phyloP scores from a whole-genome alignment of 2,113 vertebrate genomes.

The Gavia stellata region DNA sequence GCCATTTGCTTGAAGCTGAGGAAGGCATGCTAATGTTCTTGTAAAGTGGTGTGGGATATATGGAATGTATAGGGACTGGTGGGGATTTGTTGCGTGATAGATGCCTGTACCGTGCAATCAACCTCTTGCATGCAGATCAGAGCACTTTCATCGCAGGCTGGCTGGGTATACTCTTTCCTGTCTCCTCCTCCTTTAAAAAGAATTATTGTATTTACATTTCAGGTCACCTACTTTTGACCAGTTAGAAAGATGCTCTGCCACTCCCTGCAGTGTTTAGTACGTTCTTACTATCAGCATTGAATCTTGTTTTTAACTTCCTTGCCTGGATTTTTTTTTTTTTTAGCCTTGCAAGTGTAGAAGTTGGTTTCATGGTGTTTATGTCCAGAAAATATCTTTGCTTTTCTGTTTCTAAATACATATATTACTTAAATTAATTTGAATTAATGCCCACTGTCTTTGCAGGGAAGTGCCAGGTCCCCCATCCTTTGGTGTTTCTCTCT shows the following conservation, averaged over 20 bases:
- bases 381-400: not conserved
- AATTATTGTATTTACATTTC: not conserved
- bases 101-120: not conserved
- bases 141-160: rapidly evolving
- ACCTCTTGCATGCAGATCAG: not conserved
- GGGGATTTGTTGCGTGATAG: not conserved
- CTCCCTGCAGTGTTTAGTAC: not conserved
- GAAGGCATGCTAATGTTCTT: not conserved
- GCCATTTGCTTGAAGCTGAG: not conserved
- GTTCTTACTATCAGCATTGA: not conserved
- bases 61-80: not conserved
- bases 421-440: not conserved
- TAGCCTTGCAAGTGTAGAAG: not conserved
- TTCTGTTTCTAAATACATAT: not conserved
- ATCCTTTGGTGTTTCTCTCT: not conserved
- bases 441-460: not conserved
- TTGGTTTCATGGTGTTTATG: not conserved
- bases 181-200: not conserved
- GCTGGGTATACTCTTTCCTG: not conserved
- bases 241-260: not conserved
- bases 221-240: not conserved
- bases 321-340: too few species aligned
- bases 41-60: not conserved
- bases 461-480: not conserved
- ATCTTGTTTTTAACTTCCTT: not conserved